Base-by-base conservation (phyloP, 1,140 invertebrate genomes). In the Drosophila ananassae region DNA sequence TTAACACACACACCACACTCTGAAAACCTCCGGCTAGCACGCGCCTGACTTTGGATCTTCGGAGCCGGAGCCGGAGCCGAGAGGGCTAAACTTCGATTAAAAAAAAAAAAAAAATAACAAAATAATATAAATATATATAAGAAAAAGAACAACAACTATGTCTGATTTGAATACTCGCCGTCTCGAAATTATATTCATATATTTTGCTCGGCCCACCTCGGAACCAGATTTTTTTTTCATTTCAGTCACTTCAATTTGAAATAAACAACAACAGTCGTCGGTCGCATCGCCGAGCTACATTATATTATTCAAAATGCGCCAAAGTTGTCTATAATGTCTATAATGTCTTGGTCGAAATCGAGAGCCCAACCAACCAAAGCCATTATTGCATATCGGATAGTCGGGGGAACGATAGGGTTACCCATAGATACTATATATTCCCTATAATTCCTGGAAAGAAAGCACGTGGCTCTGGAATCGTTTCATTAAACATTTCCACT, bases 251-350 rank as follows among this genome's bases (percentile, higher is more conserved):
- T 60, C 56, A 56, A 67, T 75, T 84, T 62, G 50, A 72, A 75
- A 79, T 79, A 79, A 82, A 83, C 78, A 81, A 82, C 73, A 73
- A 82, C 73, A 80, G 71, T 32, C 22, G n/a, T n/a, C n/a, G n/a
- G 9, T 21, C 50, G 48, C 62, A 76, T 44, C 51, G 73, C 55
- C 21, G 10, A 46, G 41, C 59, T n/a, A n/a, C n/a, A n/a, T n/a
- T 73, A 58, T 34, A 55, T 79, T 57, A 47, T 56, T 79, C 53
- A 47, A 66, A 66, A 79, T 73, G 61, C 66, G 66, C 50, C 63
- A 80, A 79, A n/a, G n/a, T n/a, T n/a, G n/a, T 50, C 71, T 66
- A n/a, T n/a, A n/a, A n/a, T 66, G 72, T 75, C 72, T 74, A 74
- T 64, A 74, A 74, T 52, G 60, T 66, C 72, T 74, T 74, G 21